A percentile compares a stretch with the other conserved stretches of the same genome.
Conservation (phyloP, 2,888 invertebrate genomes). For the Drosophila hamatofila region DNA sequence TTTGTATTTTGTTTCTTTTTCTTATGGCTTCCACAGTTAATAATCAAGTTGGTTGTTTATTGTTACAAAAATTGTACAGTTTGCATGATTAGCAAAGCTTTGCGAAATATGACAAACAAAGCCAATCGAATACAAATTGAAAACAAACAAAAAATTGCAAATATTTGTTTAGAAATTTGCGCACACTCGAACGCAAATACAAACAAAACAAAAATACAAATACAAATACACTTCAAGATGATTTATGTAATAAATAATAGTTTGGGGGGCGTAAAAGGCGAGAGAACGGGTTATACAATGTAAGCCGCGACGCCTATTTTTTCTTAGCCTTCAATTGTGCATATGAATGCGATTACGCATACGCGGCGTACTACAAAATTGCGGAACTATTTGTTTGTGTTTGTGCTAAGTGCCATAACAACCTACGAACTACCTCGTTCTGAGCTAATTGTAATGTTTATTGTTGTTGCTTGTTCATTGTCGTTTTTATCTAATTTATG, state of each 20-base stretch:
- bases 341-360: conserved; percentile 40
- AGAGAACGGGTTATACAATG: conserved; percentile 42
- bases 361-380: conserved; percentile 39
- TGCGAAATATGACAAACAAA: conserved; percentile 33
- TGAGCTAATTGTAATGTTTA: conserved; percentile 43
- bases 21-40: conserved; percentile 55
- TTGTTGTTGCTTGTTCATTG: conserved; percentile 12
- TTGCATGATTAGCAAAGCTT: conserved; percentile 43
- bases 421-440: conserved; percentile 13
- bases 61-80: conserved; percentile 58
- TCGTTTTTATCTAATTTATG: conserved; percentile 56
- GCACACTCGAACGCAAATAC: conserved; percentile 10
- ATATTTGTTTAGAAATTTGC: conserved; percentile 52
- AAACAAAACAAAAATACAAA: conserved; percentile 18
- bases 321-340: conserved; percentile 20
- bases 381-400: conserved; percentile 32
- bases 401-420: conserved; percentile 7
- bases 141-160: conserved; percentile 34
- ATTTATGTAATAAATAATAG: conserved; percentile 59
- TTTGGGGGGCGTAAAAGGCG: neutral
- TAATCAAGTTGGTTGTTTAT: conserved; percentile 75
- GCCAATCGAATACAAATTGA: conserved; percentile 6
- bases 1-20: conserved; percentile 1
- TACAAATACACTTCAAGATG: conserved; percentile 24
- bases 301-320: conserved; percentile 12